Conservation (phyloP, 53 echinoderm and acorn worm genomes). For the Temnopleurus reevesii region DNA sequence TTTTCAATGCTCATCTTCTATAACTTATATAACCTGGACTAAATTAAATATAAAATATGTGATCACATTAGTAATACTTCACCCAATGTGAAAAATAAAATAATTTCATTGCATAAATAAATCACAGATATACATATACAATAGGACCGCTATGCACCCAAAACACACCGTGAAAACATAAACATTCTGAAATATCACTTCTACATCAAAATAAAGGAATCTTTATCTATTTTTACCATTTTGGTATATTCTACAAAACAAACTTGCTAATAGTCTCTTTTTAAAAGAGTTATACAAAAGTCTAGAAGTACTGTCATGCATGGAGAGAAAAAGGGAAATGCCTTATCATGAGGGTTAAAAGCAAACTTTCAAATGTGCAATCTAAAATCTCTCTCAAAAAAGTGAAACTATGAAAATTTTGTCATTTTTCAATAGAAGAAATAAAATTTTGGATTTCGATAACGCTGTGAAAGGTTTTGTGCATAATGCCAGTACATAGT, state of each 20-base stretch:
- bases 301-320: slow-evolving; percentile 10
- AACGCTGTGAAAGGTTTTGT: too few species aligned
- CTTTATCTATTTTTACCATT: neutral
- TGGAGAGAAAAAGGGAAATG: too few species aligned
- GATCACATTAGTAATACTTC: neutral
- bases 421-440: too few species aligned
- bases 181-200: neutral
- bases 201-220: neutral
- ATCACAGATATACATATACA: neutral
- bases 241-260: slow-evolving; percentile 1
- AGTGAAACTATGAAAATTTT: too few species aligned
- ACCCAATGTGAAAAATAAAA: neutral
- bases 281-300: neutral
- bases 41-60: neutral
- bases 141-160: neutral
- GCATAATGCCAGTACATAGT: too few species aligned
- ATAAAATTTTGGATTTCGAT: too few species aligned
- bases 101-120: neutral
- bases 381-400: too few species aligned
- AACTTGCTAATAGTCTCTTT: neutral
- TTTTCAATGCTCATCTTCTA: too few species aligned
- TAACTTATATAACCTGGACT: too few species aligned
- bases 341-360: too few species aligned
- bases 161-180: neutral
- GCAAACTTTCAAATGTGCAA: too few species aligned